Percentiles rank a stretch among this genome's conserved stretches.
Conservation (phyloP, 2,888 invertebrate species). For the Cordilura impudica region DNA sequence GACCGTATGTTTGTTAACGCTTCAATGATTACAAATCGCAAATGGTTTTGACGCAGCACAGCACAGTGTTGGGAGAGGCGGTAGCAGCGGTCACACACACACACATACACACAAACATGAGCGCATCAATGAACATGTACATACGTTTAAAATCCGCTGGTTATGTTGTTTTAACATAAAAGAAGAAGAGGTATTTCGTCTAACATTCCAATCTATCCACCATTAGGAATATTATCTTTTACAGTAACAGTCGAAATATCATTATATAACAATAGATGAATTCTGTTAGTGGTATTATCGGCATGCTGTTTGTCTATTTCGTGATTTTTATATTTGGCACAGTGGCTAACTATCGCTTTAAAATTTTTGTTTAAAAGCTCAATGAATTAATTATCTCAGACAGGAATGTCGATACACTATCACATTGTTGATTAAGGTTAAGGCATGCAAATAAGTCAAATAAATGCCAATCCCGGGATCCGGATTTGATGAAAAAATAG, state of each 20-base stretch:
- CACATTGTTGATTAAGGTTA: too few relatives aligned
- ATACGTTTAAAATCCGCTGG: neutral
- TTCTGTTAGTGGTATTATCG: conserved; percentile 53
- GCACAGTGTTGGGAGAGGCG: conserved; percentile 5
- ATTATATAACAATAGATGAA: conserved; percentile 43
- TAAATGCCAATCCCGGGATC: too few relatives aligned
- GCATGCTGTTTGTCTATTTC: conserved; percentile 17
- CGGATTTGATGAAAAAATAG: too few relatives aligned
- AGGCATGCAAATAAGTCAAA: too few relatives aligned
- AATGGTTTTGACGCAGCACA: conserved; percentile 54
- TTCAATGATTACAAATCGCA: conserved; percentile 63
- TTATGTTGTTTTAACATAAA: conserved; percentile 31
- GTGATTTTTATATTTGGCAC: neutral
- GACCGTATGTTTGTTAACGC: conserved; percentile 58
- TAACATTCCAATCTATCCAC: conserved; percentile 17
- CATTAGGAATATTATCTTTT: neutral
- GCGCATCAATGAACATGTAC: conserved; percentile 8
- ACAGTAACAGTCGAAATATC: conserved; percentile 24
- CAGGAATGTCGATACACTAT: too few relatives aligned
- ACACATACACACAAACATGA: conserved; percentile 4
- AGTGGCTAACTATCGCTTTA: too few relatives aligned
- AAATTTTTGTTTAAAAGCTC: too few relatives aligned
- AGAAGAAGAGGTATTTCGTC: conserved; percentile 2
- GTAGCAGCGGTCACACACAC: conserved; percentile 1
- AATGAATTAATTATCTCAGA: too few relatives aligned